A percentile compares a stretch with the other conserved stretches of the same genome.
phyloP scores from a whole-genome alignment of 1,140 invertebrate genomes.

The Oncopeltus fasciatus region DNA sequence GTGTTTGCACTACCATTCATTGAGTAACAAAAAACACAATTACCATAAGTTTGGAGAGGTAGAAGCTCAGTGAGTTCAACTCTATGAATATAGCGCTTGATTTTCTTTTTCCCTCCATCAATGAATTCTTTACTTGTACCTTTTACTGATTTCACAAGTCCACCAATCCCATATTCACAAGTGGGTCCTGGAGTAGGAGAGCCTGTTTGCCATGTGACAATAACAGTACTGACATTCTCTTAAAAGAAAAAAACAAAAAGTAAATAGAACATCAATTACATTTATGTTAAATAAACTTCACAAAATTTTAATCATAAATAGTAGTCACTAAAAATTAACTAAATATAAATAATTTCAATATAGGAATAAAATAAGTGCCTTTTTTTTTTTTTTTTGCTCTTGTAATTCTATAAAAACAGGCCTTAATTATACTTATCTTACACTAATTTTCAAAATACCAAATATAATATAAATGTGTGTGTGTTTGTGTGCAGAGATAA shows the following conservation, averaged over 20 bases:
- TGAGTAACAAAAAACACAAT: slow-evolving; percentile 23
- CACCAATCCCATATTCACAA: slow-evolving; percentile 57
- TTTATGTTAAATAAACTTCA: too few relatives aligned
- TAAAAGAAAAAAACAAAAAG: slow-evolving; percentile 14
- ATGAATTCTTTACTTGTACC: slow-evolving; percentile 53
- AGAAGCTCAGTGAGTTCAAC: slow-evolving; percentile 42
- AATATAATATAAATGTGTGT: too few relatives aligned
- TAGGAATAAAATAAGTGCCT: background rate
- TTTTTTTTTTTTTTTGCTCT: background rate
- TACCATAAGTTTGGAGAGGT: slow-evolving; percentile 47
- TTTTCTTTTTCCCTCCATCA: slow-evolving; percentile 57
- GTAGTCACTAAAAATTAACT: background rate
- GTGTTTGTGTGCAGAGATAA: too few relatives aligned
- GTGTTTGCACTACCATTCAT: background rate
- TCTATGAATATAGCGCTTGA: slow-evolving; percentile 67
- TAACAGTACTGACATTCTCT: slow-evolving; percentile 52
- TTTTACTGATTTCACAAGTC: slow-evolving; percentile 33
- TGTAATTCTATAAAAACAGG: background rate
- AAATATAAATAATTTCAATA: background rate
- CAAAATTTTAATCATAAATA: slow-evolving; percentile 12
- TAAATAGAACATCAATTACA: background rate
- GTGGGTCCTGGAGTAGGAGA: slow-evolving; percentile 46
- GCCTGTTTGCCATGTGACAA: slow-evolving; percentile 81
- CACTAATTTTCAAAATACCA: too few relatives aligned
- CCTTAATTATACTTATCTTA: background rate